These are phyloP conservation scores for Acomys russatus DNA, from an alignment of 2,797 vertebrate genomes.

Conservation along the genomic window DNA sequence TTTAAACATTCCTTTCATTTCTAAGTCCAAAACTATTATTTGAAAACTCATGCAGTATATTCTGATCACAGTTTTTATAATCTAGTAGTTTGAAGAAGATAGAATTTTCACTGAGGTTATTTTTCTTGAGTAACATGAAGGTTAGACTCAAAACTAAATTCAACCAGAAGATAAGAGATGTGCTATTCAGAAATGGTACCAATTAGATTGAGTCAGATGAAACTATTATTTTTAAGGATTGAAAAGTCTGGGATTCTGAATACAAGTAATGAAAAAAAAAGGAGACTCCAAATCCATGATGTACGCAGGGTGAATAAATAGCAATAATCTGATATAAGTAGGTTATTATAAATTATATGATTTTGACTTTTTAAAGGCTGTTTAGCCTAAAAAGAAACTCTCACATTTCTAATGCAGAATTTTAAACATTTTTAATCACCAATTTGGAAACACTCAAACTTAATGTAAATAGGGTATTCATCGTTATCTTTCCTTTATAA, in stretches of 20 bases:
- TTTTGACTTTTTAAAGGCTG: neutral
- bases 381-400: constrained; percentile 35
- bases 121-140: constrained; percentile 14
- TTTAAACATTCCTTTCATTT: constrained; percentile 2
- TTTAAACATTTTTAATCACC: constrained; percentile 69
- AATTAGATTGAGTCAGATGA: neutral
- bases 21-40: neutral
- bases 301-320: constrained; percentile 65
- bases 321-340: constrained; percentile 80
- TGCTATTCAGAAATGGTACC: constrained; percentile 25
- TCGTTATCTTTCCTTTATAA: constrained; percentile 51
- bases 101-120: neutral
- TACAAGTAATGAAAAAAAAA: neutral
- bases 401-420: constrained; percentile 76
- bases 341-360: constrained; percentile 70
- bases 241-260: constrained; percentile 47
- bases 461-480: constrained; percentile 13
- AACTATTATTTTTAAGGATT: constrained; percentile 30
- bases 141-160: constrained; percentile 13
- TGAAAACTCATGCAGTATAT: too few species aligned
- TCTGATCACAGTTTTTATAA: neutral
- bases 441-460: constrained; percentile 27
- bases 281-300: neutral
- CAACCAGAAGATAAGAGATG: neutral
- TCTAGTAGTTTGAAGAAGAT: neutral